These are phyloP conservation scores for Lepidurus packardi DNA, from an alignment of 1,140 invertebrate genomes.

Conservation along the genomic window DNA sequence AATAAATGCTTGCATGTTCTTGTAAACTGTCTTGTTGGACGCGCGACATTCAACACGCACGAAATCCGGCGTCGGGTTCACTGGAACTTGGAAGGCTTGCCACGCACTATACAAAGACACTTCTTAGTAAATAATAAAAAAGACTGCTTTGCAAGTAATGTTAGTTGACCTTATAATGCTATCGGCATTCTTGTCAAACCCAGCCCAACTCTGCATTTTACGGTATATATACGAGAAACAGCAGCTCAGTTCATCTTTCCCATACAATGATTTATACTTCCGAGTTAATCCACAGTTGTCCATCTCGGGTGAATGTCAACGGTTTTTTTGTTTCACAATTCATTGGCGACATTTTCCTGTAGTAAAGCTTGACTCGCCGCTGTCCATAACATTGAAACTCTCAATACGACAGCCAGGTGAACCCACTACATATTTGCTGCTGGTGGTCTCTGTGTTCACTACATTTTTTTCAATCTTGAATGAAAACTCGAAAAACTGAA, in stretches of 20 bases:
- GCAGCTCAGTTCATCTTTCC: not conserved
- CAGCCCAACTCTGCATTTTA: not conserved
- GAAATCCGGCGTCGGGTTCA: not conserved
- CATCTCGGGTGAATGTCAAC: not conserved
- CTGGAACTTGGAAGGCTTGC: not conserved
- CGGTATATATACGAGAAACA: constrained; percentile 9
- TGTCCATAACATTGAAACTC: not conserved
- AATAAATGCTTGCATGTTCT: not conserved
- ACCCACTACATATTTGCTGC: not conserved
- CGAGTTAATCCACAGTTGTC: not conserved
- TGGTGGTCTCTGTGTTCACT: too few relatives aligned
- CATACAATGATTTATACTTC: not conserved
- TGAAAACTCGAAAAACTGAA: too few relatives aligned
- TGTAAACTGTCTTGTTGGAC: not conserved
- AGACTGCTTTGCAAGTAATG: not conserved
- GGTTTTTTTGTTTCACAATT: not conserved
- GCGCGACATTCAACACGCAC: not conserved
- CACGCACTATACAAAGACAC: not conserved
- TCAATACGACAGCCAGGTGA: not conserved
- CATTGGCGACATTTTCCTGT: not conserved
- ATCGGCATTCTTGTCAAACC: not conserved
- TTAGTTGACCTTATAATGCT: not conserved
- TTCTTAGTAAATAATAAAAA: not conserved
- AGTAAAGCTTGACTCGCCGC: not conserved
- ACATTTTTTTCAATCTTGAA: too few relatives aligned